Evolutionary conservation across 2,113 vertebrate species (phyloP).

Genomic region (Tautogolabrus adspersus): DNA sequence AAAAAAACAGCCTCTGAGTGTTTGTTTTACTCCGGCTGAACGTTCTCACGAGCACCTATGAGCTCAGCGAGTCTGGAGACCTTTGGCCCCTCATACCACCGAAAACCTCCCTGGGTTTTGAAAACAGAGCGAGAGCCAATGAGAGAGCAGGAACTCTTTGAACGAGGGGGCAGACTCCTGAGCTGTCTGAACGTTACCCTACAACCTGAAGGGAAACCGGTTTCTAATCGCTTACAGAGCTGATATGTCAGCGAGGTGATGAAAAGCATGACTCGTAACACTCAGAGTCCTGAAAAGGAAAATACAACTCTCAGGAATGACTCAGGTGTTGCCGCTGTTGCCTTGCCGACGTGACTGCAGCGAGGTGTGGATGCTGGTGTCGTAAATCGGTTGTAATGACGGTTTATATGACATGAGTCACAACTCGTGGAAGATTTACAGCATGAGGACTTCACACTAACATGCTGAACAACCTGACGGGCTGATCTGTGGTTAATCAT

Average conservation of each 20-base stretch:
- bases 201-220: conserved; percentile 9
- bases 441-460: neutral
- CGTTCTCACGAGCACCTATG: conserved; percentile 25
- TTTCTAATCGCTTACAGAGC: conserved; percentile 28
- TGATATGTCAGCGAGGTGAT: neutral
- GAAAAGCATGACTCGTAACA: no score
- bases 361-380: conserved; percentile 16
- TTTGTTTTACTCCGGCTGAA: conserved; percentile 37
- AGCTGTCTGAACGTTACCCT: neutral
- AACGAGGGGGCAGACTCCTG: conserved; percentile 11
- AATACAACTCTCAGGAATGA: conserved; percentile 6
- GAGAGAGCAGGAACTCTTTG: neutral
- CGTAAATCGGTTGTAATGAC: neutral
- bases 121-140: conserved; percentile 38
- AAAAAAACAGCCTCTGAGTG: neutral
- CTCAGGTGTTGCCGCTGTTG: conserved; percentile 25
- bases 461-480: neutral
- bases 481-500: neutral
- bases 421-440: neutral
- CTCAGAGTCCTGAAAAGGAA: neutral
- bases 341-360: conserved; percentile 23
- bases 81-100: conserved; percentile 36
- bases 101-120: neutral
- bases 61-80: conserved; percentile 8
- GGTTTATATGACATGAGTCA: conserved; percentile 20